Evolutionary conservation across 2,888 invertebrate genomes (phyloP).

Genomic region (Prosapia bicincta): DNA sequence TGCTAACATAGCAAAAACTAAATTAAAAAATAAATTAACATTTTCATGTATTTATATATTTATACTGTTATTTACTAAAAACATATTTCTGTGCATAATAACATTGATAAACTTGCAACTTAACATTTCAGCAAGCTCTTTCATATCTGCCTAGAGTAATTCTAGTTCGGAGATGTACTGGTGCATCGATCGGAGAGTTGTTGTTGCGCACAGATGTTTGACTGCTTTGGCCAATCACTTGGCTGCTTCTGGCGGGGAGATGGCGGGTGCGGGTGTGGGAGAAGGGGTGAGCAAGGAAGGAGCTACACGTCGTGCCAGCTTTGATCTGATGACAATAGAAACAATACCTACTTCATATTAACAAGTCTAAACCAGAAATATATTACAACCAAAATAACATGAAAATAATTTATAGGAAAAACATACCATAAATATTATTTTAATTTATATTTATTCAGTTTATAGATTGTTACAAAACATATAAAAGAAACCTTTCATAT

Average conservation of each 20-base stretch:
- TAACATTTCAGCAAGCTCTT: constrained; percentile 22
- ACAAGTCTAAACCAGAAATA: not conserved
- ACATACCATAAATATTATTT: no score
- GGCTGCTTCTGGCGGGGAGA: constrained; percentile 9
- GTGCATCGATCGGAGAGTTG: not conserved
- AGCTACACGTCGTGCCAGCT: constrained; percentile 15
- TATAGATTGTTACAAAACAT: no score
- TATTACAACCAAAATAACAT: no score
- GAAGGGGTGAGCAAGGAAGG: constrained; percentile 6
- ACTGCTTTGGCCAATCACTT: constrained; percentile 18
- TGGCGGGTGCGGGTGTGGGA: constrained; percentile 8
- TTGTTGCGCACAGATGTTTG: not conserved
- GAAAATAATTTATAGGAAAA: no score
- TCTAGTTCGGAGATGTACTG: constrained; percentile 12
- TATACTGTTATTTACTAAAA: constrained; percentile 1
- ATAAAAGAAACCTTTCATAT: no score
- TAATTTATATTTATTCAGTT: no score
- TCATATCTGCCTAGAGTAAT: constrained; percentile 10
- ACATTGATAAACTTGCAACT: constrained; percentile 19
- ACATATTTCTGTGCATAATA: constrained; percentile 21
- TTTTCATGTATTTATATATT: constrained; percentile 16
- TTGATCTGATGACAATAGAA: constrained; percentile 6
- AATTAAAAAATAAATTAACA: constrained; percentile 18
- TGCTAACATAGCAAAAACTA: constrained; percentile 22
- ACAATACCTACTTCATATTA: constrained; percentile 3